Conservation (phyloP, 2,888 invertebrate species). For the Metalampra italica region DNA sequence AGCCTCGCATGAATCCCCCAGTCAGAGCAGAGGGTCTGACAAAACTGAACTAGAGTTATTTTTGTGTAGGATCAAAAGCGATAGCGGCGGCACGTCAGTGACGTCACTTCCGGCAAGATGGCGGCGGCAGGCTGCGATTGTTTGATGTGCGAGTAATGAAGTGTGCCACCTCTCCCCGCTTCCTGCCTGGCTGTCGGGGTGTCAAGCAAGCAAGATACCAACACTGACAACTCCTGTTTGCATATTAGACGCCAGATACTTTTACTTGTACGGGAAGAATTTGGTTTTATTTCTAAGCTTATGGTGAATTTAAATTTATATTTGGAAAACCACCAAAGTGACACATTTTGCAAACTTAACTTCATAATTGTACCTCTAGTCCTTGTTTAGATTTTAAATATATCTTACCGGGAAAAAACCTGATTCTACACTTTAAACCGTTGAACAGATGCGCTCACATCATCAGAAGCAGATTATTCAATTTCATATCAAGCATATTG, state of each 20-base stretch:
- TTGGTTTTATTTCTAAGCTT: not conserved
- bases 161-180: constrained; percentile 70
- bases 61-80: constrained; percentile 73
- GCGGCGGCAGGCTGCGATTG: constrained; percentile 63
- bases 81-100: constrained; percentile 58
- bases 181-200: constrained; percentile 63
- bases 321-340: too few species aligned
- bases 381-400: too few species aligned
- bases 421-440: constrained; percentile 15
- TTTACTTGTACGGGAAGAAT: constrained; percentile 23
- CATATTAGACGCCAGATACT: constrained; percentile 41
- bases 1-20: too few species aligned
- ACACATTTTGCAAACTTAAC: too few species aligned
- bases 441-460: constrained; percentile 35
- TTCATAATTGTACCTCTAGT: too few species aligned
- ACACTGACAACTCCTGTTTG: constrained; percentile 55
- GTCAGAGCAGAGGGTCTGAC: not conserved
- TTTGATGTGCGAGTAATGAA: constrained; percentile 79
- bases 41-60: constrained; percentile 39
- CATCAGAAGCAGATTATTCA: constrained; percentile 61
- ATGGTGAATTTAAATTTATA: too few species aligned
- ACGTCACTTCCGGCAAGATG: constrained; percentile 75
- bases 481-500: constrained; percentile 72
- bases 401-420: not conserved
- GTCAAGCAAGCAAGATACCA: constrained; percentile 73